Evolutionary conservation across 2,888 invertebrate genomes (phyloP).

Genomic region (Stenichneumon culpator): DNA sequence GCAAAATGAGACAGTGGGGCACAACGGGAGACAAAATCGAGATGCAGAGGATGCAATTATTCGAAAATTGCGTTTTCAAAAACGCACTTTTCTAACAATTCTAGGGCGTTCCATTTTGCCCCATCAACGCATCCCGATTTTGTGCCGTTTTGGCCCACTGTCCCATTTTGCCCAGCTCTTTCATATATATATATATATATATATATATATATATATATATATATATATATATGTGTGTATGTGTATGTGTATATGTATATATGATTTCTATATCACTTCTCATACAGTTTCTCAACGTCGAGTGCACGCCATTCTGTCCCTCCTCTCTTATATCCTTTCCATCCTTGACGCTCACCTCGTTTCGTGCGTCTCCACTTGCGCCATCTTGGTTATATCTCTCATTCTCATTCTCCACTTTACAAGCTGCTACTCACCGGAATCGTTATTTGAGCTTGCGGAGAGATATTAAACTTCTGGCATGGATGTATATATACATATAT

Average conservation of each 20-base stretch:
- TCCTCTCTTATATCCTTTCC: constrained; percentile 12
- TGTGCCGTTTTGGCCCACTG: background rate
- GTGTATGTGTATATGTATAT: no score
- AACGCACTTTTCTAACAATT: no score
- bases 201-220: no score
- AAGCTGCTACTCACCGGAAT: background rate
- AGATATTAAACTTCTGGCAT: background rate
- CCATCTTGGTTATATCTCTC: background rate
- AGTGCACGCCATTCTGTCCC: constrained; percentile 7
- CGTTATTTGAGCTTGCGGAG: background rate
- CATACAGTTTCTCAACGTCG: constrained; percentile 26
- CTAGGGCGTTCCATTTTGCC: no score
- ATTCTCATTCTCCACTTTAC: background rate
- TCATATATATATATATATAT: background rate
- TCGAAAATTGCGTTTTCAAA: no score
- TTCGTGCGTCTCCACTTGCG: background rate
- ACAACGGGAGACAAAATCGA: no score
- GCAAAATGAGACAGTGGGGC: no score
- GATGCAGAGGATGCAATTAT: no score
- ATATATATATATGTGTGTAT: background rate
- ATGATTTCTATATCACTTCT: constrained; percentile 7
- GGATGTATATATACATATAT: background rate
- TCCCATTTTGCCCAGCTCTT: background rate
- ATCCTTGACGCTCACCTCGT: constrained; percentile 9
- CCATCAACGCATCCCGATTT: no score